Percentiles rank a stretch among this genome's conserved stretches.
Conservation (phyloP, 2,797 vertebrate species). For the Picus viridis region DNA sequence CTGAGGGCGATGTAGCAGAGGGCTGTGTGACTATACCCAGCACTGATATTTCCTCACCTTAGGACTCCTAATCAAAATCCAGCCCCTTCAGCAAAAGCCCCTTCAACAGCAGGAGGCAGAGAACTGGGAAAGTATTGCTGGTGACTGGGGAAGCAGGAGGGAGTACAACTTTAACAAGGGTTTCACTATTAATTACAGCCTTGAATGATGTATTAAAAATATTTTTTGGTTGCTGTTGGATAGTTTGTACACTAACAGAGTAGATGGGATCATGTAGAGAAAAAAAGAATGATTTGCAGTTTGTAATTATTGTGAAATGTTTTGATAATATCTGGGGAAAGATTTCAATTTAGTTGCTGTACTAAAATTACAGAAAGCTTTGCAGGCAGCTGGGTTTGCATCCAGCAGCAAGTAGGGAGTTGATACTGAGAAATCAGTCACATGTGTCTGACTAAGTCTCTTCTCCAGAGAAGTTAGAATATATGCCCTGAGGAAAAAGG, state of each 20-base stretch:
- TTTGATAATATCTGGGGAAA: conserved; percentile 6
- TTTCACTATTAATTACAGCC: neutral
- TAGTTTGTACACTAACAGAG: neutral
- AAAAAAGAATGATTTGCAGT: conserved; percentile 1
- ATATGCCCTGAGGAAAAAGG: neutral
- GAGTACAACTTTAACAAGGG: neutral
- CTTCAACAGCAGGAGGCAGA: neutral
- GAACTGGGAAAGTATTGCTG: neutral
- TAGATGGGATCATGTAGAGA: neutral
- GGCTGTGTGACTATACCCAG: neutral
- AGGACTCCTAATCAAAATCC: neutral
- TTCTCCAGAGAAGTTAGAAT: neutral
- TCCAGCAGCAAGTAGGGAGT: neutral
- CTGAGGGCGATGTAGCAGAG: neutral
- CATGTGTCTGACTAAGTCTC: neutral
- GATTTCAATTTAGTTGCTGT: neutral
- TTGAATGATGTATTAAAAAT: conserved; percentile 23
- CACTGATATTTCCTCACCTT: neutral
- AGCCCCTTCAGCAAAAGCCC: neutral
- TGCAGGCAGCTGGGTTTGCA: neutral
- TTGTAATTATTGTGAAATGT: conserved; percentile 20
- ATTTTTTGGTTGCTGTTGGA: neutral
- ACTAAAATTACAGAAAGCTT: conserved; percentile 1
- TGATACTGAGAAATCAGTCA: neutral
- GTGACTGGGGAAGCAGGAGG: neutral